phyloP scores from a whole-genome alignment of 37 sponge, comb jelly and placozoan species.

The Axinella damicornis region DNA sequence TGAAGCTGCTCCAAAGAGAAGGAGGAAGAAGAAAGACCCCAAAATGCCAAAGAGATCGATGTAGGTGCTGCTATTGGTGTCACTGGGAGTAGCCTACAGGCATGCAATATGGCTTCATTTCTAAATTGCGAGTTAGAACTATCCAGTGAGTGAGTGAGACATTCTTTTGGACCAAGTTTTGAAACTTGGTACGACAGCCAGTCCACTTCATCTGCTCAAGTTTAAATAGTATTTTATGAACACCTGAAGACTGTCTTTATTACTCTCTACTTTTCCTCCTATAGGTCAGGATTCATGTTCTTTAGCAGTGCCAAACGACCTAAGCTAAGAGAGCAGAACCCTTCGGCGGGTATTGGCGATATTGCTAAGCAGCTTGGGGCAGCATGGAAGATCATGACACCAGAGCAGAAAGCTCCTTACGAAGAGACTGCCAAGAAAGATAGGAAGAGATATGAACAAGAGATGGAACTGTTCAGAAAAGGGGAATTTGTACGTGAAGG shows the following conservation, averaged over 20 bases:
- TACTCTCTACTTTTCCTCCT: no score
- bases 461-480: constrained; percentile 62
- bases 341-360: constrained; percentile 62
- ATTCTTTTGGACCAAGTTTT: no score
- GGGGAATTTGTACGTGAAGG: neutral
- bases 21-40: constrained; percentile 67
- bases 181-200: no score
- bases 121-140: no score
- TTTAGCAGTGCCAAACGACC: constrained; percentile 77
- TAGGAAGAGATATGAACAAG: constrained; percentile 70
- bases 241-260: no score
- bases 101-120: no score
- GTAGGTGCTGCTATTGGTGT: constrained; percentile 46
- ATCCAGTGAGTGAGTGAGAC: no score
- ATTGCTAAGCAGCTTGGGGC: constrained; percentile 85
- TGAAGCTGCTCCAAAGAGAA: neutral
- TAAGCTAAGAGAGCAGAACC: constrained; percentile 63
- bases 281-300: constrained; percentile 85
- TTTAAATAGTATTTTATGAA: no score
- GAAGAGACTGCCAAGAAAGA: constrained; percentile 73
- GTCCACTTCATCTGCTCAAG: no score
- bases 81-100: neutral
- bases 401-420: constrained; percentile 70
- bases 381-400: constrained; percentile 69
- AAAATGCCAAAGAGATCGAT: constrained; percentile 83